These are phyloP conservation scores for Amazonetta brasiliensis DNA, from an alignment of 2,797 vertebrate genomes.

Conservation along the genomic window DNA sequence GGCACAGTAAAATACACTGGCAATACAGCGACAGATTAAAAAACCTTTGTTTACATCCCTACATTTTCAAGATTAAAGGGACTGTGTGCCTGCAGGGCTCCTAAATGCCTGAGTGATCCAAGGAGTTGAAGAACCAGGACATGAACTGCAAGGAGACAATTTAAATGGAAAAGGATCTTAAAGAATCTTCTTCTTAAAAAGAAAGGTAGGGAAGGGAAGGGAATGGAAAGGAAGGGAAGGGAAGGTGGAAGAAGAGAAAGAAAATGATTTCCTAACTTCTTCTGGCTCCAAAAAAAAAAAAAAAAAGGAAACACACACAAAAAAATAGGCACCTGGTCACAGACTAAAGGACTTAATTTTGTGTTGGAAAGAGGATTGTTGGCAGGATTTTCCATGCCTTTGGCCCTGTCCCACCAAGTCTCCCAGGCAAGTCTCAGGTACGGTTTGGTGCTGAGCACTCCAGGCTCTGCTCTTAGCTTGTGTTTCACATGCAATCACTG, in stretches of 20 bases:
- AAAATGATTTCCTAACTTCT: neutral
- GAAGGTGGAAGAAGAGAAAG: neutral
- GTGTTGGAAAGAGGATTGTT: neutral
- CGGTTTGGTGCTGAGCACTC: neutral
- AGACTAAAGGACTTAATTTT: neutral
- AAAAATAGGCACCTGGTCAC: neutral
- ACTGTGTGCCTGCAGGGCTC: neutral
- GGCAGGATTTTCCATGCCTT: neutral
- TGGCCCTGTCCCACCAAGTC: neutral
- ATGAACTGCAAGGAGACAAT: neutral
- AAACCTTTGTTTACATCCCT: fast-evolving
- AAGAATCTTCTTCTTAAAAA: neutral
- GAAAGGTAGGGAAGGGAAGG: neutral
- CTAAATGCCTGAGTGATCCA: neutral
- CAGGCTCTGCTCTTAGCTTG: neutral
- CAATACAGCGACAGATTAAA: neutral
- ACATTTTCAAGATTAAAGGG: neutral
- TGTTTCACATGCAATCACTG: neutral
- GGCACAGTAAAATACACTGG: neutral
- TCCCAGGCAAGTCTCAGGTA: neutral
- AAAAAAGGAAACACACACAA: neutral
- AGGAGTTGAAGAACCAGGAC: neutral
- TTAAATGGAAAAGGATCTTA: neutral
- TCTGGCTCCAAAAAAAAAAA: neutral
- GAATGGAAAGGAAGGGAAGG: neutral